These are phyloP conservation scores for Mesorhabditis belari DNA, from an alignment of 2,888 invertebrate genomes.

Conservation along the genomic window DNA sequence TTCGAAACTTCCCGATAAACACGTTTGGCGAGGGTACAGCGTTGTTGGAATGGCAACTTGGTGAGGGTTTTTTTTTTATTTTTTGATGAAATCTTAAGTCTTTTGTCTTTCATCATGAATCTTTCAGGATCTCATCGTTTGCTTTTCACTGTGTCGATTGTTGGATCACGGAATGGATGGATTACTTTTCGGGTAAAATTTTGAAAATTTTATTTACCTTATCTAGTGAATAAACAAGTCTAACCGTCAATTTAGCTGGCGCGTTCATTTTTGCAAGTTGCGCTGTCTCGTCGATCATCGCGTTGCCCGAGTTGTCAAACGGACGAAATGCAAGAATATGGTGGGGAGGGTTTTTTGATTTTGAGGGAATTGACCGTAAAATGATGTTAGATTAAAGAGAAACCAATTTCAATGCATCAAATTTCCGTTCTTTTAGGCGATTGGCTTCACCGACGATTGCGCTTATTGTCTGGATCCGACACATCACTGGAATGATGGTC, in stretches of 20 bases:
- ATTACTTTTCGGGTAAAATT: conserved; percentile 39
- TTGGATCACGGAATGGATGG: conserved; percentile 40
- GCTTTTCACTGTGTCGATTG: conserved; percentile 41
- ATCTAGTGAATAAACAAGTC: too few relatives aligned
- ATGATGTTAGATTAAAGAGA: too few relatives aligned
- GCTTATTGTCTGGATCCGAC: conserved; percentile 9
- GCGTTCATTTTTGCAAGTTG: not conserved
- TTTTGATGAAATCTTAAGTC: too few relatives aligned
- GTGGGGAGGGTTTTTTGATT: too few relatives aligned
- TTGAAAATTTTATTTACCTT: too few relatives aligned
- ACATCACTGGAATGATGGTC: conserved; percentile 14
- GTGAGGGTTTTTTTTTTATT: conserved; percentile 11
- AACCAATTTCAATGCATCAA: too few relatives aligned
- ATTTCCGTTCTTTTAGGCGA: not conserved
- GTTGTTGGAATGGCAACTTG: conserved; percentile 29
- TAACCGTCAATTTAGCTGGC: not conserved
- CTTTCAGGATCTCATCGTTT: conserved; percentile 32
- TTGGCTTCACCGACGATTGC: not conserved
- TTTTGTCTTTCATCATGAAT: not conserved
- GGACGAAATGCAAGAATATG: not conserved
- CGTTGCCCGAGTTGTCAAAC: not conserved
- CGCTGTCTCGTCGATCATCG: not conserved
- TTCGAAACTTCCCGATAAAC: conserved; percentile 6
- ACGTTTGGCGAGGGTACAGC: conserved; percentile 30
- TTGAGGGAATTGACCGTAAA: too few relatives aligned